A percentile compares a stretch with the other conserved stretches of the same genome.
Conservation (phyloP, 2,797 vertebrate genomes). For the Rhabdophis nuchalis region DNA sequence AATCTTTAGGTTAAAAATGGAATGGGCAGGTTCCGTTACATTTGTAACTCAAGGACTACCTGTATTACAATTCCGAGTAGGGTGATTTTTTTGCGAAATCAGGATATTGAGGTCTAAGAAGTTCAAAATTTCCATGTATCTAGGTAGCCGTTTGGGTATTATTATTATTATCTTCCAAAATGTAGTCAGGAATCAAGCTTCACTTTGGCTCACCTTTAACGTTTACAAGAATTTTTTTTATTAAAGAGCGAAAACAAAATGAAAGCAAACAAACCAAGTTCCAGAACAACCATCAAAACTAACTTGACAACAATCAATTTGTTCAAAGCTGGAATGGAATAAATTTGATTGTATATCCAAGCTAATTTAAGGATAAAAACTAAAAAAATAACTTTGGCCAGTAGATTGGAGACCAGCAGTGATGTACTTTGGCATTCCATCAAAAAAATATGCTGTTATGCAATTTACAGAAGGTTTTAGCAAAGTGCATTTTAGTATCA, state of each 20-base stretch:
- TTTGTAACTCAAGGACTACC: too few species aligned
- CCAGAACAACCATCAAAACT: neutral
- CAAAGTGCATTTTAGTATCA: neutral
- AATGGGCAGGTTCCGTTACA: too few species aligned
- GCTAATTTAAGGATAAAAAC: neutral
- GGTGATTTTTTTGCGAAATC: neutral
- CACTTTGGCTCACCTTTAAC: neutral
- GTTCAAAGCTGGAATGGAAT: neutral
- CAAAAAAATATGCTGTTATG: neutral
- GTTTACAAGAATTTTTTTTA: neutral
- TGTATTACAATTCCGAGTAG: neutral
- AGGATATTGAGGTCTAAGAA: too few species aligned
- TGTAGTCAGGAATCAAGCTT: neutral
- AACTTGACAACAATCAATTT: neutral
- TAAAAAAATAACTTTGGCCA: neutral
- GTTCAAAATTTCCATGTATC: neutral
- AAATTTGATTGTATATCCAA: neutral
- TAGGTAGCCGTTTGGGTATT: neutral
- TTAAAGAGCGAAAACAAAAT: neutral
- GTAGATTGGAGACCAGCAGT: neutral
- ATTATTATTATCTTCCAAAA: neutral
- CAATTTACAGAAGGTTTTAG: neutral
- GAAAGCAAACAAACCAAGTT: neutral
- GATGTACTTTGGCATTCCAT: neutral
- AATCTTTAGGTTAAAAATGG: too few species aligned